phyloP scores from a whole-genome alignment of 2,113 vertebrate genomes.

The Limnothrissa miodon region DNA sequence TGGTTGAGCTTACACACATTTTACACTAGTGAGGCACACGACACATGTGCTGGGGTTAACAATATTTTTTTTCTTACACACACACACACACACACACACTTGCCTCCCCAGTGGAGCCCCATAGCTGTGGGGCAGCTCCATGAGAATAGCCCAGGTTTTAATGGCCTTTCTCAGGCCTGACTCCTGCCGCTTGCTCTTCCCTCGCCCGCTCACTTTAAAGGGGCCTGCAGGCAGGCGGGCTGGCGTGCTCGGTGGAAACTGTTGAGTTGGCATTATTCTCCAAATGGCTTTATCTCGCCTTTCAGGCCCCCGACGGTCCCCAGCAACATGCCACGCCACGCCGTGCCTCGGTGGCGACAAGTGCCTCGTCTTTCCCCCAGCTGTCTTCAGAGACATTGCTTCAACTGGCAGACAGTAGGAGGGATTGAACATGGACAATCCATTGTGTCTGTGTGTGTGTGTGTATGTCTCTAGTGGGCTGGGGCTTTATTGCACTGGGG shows the following conservation, averaged over 20 bases:
- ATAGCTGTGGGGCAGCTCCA: slow-evolving; percentile 19
- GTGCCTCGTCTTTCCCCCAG: slow-evolving; percentile 9
- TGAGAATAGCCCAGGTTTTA: slow-evolving; percentile 8
- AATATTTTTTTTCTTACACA: not conserved
- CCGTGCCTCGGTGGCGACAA: not conserved
- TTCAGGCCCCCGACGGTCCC: slow-evolving; percentile 56
- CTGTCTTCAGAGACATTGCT: not conserved
- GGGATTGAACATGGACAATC: not conserved
- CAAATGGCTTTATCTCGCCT: slow-evolving; percentile 62
- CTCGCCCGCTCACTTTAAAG: not conserved
- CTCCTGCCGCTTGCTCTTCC: slow-evolving; percentile 45
- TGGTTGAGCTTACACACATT: not conserved
- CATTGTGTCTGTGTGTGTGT: not conserved
- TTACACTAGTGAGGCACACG: not conserved
- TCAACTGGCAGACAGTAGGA: not conserved
- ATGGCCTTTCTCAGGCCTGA: slow-evolving; percentile 24
- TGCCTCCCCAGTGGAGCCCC: not conserved
- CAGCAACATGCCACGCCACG: not conserved
- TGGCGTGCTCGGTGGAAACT: slow-evolving; percentile 56
- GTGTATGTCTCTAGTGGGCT: not conserved
- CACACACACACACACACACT: slow-evolving; percentile 31
- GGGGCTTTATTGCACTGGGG: not conserved
- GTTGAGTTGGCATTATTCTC: slow-evolving; percentile 64
- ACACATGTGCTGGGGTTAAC: not conserved
- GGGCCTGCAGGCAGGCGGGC: no score